Percentiles rank a stretch among this genome's conserved stretches.
phyloP scores from a whole-genome alignment of 2,888 invertebrate species.

The Branchipolynoe longqiensis region DNA sequence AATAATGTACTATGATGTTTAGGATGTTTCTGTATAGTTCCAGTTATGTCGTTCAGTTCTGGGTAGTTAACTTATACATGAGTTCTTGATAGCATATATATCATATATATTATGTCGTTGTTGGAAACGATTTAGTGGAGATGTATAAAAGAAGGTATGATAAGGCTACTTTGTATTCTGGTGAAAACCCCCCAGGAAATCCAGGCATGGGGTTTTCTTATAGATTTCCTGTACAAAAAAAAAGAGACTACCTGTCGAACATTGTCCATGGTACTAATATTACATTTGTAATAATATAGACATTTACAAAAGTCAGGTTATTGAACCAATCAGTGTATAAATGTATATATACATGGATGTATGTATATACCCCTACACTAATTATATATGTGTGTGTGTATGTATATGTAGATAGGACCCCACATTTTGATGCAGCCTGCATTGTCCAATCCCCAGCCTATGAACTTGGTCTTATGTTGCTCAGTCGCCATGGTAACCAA shows the following conservation, averaged over 20 bases:
- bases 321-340: slow-evolving; percentile 21
- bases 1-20: slow-evolving; percentile 11
- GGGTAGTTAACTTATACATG: not conserved
- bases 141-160: not conserved
- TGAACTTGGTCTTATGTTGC: not conserved
- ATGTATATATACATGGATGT: slow-evolving; percentile 42
- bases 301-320: not conserved
- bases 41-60: not conserved
- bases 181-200: not conserved
- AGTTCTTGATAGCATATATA: not conserved
- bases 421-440: not conserved
- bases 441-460: not conserved
- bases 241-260: not conserved
- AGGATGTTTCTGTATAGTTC: slow-evolving; percentile 6
- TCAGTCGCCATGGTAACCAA: not conserved
- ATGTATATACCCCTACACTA: not conserved
- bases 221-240: slow-evolving; percentile 23
- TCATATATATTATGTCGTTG: not conserved
- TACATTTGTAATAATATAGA: too few relatives aligned
- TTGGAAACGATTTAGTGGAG: not conserved
- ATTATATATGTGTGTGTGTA: not conserved
- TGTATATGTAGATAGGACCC: slow-evolving; percentile 19
- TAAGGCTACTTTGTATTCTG: not conserved
- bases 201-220: slow-evolving; percentile 18
- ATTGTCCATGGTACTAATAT: slow-evolving; percentile 6